Evolutionary conservation across 2,888 invertebrate species (phyloP), one percentile per base, ranked within the genome.

Genomic region (Chelonus formosanus): DNA sequence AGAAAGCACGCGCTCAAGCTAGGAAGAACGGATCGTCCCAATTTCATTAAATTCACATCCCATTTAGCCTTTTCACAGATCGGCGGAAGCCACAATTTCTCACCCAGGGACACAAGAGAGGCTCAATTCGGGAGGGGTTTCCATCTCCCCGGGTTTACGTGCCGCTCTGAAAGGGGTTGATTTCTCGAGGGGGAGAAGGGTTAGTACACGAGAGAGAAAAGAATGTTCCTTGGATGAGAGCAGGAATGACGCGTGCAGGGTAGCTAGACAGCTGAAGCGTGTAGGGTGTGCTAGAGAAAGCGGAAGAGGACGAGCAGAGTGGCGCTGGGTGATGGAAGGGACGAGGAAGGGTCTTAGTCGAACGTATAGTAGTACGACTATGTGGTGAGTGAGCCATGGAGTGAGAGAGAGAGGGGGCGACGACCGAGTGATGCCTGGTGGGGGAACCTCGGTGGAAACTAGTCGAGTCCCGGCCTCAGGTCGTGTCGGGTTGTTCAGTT

Each of bases 381-480:
- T 31, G 57, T n/a, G 53, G 71, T 68, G 68, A 67, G 70, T 70
- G 71, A 40, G 40, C 40, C 20, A 69, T 60, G 67, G 65, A 70
- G 67, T 60, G 64, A 47, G 54, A 57, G 58, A 43, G 52, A 65
- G 40, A 63, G 53, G 10, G 45, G 48, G 50, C 63, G 57, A 65
- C 69, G 68, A 63, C 56, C 52, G 58, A 56, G 63, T 61, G 71
- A 67, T 56, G 75, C 73, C 75, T 74, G 75, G 76, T 60, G 75
- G 73, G 75, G 76, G 70, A 36, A 68, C 69, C 69, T 72, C 71
- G 68, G 74, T 74, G 74, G 76, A 76, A 78, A 77, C 75, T 79
- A 82, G 82, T 82, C 80, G 81, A 75, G 77, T 75, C 75, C 77
- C 77, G 80, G 81, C 79, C 77, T 78, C 77, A 78, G 80, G 75